Evolutionary conservation across 2,888 invertebrate species (phyloP), one percentile per base, ranked within the genome.

Genomic region (Herminia tarsipennalis): DNA sequence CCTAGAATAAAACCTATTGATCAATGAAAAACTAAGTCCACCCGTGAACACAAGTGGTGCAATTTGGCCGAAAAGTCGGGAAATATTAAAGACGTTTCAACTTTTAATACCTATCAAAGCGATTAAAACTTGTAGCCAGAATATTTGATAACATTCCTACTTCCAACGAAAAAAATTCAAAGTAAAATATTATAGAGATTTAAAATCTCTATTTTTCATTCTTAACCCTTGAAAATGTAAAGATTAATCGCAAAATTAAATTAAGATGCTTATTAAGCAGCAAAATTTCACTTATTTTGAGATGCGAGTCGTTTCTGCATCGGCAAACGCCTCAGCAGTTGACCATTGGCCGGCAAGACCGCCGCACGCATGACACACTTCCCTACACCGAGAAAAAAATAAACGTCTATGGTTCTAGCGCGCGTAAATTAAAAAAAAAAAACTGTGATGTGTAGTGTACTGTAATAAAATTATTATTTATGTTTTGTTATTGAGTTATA

Each of bases 301-400:
- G 62, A 65, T 60, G 44, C 38, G 58, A 34, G 44, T 49, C 40
- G 46, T 48, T 4, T 39, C 18, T 18, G 34, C 39, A 30, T n/a
- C n/a, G n/a, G n/a, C n/a, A n/a, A n/a, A 27, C 37, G 30, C 18
- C 17, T 41, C 36, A 35, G 14, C 85, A 88, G 88, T 90, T 90
- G 90, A 90, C 90, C 90, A 88, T 58, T 73, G 90, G 83, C 89
- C 88, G 85, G 80, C 85, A 77, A 70, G 71, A 66, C 55, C 66
- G 68, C 50, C 70, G 74, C 85, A 85, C 88, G 88, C 78, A 49
- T 49, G 50, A 40, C 46, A 44, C 51, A 44, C 42, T 39, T 45
- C n/a, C 52, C 42, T 40, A 49, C 48, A 49, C 51, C 50, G 39
- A 52, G 41, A 50, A 56, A 41, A 51, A 60, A 65, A 59, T 33